Evolutionary conservation across 2,797 vertebrate species (phyloP), one percentile per base, ranked within the genome.

Genomic region (Lates japonicus): DNA sequence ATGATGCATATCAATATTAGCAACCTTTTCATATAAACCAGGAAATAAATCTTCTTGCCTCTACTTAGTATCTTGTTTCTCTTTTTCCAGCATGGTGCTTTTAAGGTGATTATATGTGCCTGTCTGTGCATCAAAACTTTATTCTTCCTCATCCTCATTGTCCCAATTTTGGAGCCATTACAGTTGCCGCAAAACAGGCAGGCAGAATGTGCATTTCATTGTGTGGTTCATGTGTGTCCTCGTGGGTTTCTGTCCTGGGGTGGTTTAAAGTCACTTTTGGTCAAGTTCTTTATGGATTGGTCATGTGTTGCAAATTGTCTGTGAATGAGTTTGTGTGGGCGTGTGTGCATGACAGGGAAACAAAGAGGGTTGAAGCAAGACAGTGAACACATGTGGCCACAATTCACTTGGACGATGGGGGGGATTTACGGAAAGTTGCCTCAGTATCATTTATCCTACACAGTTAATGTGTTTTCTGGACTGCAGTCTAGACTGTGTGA

Each of bases 271-370:
- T 51, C 51, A 64, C 74, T 75, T 74, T 80, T 70, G 57, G 66
- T 76, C 46, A 67, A 72, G 46, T 62, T 17, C 63, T 86, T 76
- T 74, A 79, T 76, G 65, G 41, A 67, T 62, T 65, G 62, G 65
- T 79, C 82, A 83, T 74, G 61, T 61, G 75, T 70, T 83, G 58
- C 66, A 79, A 44, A 80, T 74, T 65, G 65, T 71, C 69, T 87
- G 66, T 59, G 66, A 71, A 72, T 79, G 70, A 70, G 72, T 46
- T 4, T 54, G 52, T 22, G 22, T 22, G 19, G 54, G 39, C 46
- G 55, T 54, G 70, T 48, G 29, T n/a, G n/a, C 4, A 33, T 25
- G 35, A 57, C 19, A 52, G 16, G 5, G 55, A 82, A 39, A 60
- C 46, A 70, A 44, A 46, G 13, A 12, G 41, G 42, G n/a, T 46